phyloP scores from a whole-genome alignment of 2,797 vertebrate genomes.

The Enteromius radiatus region DNA sequence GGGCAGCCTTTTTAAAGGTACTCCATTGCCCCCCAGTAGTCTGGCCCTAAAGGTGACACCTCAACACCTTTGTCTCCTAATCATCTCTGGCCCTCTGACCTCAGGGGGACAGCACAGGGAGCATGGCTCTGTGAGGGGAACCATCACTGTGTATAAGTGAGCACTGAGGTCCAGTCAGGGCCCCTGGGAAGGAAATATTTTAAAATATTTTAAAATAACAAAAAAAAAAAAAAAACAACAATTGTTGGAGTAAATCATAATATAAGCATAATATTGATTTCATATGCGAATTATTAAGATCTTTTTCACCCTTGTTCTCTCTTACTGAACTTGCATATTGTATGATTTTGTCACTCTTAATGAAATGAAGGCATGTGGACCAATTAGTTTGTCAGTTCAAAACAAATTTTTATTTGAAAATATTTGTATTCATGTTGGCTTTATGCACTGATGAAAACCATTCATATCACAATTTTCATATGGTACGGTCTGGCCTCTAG shows the following conservation, averaged over 20 bases:
- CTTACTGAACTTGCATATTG: background rate
- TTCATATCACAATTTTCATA: background rate
- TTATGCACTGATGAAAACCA: background rate
- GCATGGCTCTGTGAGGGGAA: constrained; percentile 16
- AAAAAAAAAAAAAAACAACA: background rate
- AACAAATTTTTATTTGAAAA: background rate
- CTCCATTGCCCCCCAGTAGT: constrained; percentile 41
- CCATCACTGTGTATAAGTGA: background rate
- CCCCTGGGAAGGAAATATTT: background rate
- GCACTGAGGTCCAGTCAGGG: background rate
- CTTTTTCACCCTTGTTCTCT: background rate
- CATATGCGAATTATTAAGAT: background rate
- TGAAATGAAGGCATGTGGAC: background rate
- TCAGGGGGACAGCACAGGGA: constrained; percentile 61
- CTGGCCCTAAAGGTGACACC: constrained; percentile 74
- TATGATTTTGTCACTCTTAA: background rate
- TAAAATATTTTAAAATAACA: background rate
- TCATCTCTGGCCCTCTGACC: constrained; percentile 72
- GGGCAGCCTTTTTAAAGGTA: constrained; percentile 55
- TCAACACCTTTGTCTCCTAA: constrained; percentile 76
- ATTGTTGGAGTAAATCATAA: background rate
- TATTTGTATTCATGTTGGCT: constrained; percentile 5
- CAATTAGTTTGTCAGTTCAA: background rate
- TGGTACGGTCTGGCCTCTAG: too few species aligned
- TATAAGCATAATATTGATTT: background rate